Evolutionary conservation across 2,113 vertebrate genomes (phyloP), one percentile per base, ranked within the genome.

Genomic region (Zootoca vivipara): DNA sequence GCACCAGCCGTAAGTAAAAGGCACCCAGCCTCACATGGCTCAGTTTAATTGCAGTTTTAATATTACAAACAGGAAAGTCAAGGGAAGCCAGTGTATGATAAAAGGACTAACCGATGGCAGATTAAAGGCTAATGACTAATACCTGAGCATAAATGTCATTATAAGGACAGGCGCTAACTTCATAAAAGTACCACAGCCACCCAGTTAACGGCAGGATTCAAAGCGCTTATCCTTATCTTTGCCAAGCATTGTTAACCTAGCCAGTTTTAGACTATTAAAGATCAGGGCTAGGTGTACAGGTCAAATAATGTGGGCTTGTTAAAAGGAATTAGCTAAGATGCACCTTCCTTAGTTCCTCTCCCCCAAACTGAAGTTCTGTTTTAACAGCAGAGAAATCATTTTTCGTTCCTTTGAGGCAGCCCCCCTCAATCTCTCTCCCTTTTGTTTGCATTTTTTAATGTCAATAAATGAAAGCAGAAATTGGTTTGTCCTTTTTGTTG

Each of bases 271-370:
- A 73, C 78, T 88, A 80, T 78, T 88, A 69, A 3, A 89, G 85
- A 82, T 38, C 56, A 75, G 83, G 72, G 77, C 84, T 87, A 91
- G 83, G 46, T 40, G 30, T 58, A 90, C 80, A 85, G 87, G 33
- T 91, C 70, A 82, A n/a, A 65, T 30, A 85, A 46, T 82, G 80
- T 15, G 26, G 85, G 82, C 73, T 84, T 28, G 65, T 38, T 4
- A 42, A 75, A 72, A 79, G 58, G 28, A 46, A 64, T 42, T 40
- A 89, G 82, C n/a, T 90, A 83, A 86, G 69, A 81, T 46, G 80
- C 24, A 69, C 82, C 85, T 92, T 89, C 72, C 64, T 58, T 72
- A 85, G 52, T 52, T 73, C 78, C 10, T 24, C 89, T 87, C 64
- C 90, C 65, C 73, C 69, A 77, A 46, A 86, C 58, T 87, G 85